Base-by-base conservation (phyloP, 1,140 invertebrate genomes). In the Drosophila lacteicornis region DNA sequence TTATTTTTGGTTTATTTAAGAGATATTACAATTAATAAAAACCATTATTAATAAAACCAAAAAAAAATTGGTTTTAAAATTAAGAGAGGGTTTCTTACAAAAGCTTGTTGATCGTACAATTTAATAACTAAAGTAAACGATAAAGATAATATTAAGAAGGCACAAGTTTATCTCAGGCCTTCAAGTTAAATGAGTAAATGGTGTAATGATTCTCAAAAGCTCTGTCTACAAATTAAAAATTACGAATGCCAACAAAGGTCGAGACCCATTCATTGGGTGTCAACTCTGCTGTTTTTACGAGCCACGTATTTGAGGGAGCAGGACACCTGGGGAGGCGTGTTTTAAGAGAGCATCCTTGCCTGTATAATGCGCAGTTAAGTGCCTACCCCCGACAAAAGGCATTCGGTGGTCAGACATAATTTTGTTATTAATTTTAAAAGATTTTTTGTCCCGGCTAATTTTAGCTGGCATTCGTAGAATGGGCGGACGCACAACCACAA, bases 371-470 rank as follows among this genome's bases (percentile, higher is more conserved):
- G 46, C 30, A 67, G 53, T 68, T 53, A 45, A 38, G 36, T 50
- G 11, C 19, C 30, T 13, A n/a, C 4, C 3, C 5, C n/a, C 8
- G 17, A 33, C 12, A 69, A 70, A 40, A 46, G 47, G 62, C 42
- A 19, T 22, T 51, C 47, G 19, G 12, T 27, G 38, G 15, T 36
- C 46, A 33, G 46, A 15, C 27, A 70, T 60, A 51, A 60, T 51
- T 49, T 36, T 27, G 69, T 73, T 73, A 71, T 51, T 59, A 17
- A 60, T 60, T 73, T 71, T 43, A 27, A 59, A 38, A 40, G 9
- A 70, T 8, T 46, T 58, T 70, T 11, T 13, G 22, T 19, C 6
- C 27, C 5, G 33, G 19, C 67, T 71, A 50, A 73, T 71, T 71
- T 71, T 58, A 30, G 33, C 4, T 15, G 46, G 19, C 12, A 47